phyloP scores from a whole-genome alignment of 2,888 invertebrate species.

The Crocallis elinguaria region DNA sequence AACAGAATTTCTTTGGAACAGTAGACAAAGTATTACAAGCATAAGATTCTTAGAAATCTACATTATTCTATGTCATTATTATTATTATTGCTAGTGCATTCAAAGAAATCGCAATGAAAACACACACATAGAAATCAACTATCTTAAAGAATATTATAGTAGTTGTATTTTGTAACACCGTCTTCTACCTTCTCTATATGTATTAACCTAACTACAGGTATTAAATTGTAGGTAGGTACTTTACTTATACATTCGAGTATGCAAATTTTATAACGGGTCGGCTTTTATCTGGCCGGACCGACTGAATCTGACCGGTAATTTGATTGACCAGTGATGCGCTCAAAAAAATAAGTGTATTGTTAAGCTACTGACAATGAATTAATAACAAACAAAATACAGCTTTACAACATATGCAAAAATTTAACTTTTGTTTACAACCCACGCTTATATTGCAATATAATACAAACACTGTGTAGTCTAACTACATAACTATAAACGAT shows the following conservation, averaged over 20 bases:
- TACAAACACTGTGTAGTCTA: constrained; percentile 58
- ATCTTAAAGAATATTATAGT: no score
- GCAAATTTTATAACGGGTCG: background rate
- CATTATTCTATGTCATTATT: background rate
- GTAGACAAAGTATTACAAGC: constrained; percentile 17
- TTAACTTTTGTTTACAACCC: constrained; percentile 41
- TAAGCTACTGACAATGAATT: no score
- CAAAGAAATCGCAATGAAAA: background rate
- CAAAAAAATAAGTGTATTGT: no score
- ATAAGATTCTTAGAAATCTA: constrained; percentile 8
- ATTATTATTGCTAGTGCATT: background rate
- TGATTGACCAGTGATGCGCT: no score
- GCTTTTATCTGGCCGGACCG: no score
- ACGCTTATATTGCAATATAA: constrained; percentile 50
- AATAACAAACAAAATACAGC: no score
- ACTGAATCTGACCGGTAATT: background rate
- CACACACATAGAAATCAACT: background rate
- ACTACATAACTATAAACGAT: constrained; percentile 56
- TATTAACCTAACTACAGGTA: background rate
- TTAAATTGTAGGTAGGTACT: background rate
- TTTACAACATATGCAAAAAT: background rate
- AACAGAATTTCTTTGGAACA: constrained; percentile 27
- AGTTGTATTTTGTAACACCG: no score
- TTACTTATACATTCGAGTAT: no score
- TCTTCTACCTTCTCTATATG: background rate